phyloP scores from a whole-genome alignment of 1,140 invertebrate genomes.

The Mylabris phalerata region DNA sequence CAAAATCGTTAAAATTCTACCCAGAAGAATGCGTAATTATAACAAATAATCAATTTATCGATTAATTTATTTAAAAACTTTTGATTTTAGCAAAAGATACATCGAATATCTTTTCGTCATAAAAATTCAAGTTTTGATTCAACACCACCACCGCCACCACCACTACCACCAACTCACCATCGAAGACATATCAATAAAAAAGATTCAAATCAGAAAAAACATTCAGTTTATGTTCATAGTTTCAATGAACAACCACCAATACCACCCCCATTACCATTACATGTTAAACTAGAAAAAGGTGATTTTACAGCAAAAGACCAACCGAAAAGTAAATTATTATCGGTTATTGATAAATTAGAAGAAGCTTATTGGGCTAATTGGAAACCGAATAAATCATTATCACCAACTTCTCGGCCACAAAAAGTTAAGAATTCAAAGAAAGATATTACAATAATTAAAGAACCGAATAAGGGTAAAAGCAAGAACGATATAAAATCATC shows the following conservation, averaged over 20 bases:
- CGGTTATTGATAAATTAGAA: slow-evolving; percentile 31
- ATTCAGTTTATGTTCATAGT: slow-evolving; percentile 25
- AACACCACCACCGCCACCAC: background rate
- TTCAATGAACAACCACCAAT: slow-evolving; percentile 3
- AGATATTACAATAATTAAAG: background rate
- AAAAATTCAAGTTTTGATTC: slow-evolving; percentile 7
- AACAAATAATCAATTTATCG: background rate
- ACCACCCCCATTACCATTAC: slow-evolving; percentile 1
- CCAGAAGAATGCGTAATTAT: slow-evolving; percentile 9
- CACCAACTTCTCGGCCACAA: background rate
- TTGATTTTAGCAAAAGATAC: background rate
- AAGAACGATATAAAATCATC: background rate
- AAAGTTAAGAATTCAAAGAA: background rate
- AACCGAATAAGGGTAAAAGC: background rate
- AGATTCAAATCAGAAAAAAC: slow-evolving; percentile 12
- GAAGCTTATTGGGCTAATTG: slow-evolving; percentile 39
- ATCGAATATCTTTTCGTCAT: slow-evolving; percentile 6
- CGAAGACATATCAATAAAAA: background rate
- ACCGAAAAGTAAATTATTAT: slow-evolving; percentile 1
- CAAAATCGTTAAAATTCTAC: slow-evolving; percentile 10
- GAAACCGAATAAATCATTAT: slow-evolving; percentile 30
- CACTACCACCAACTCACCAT: background rate
- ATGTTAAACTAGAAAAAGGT: slow-evolving; percentile 4
- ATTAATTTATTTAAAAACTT: background rate
- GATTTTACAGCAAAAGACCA: slow-evolving; percentile 1